Base-by-base conservation (phyloP, 2,888 invertebrate species). In the Busseola fusca region DNA sequence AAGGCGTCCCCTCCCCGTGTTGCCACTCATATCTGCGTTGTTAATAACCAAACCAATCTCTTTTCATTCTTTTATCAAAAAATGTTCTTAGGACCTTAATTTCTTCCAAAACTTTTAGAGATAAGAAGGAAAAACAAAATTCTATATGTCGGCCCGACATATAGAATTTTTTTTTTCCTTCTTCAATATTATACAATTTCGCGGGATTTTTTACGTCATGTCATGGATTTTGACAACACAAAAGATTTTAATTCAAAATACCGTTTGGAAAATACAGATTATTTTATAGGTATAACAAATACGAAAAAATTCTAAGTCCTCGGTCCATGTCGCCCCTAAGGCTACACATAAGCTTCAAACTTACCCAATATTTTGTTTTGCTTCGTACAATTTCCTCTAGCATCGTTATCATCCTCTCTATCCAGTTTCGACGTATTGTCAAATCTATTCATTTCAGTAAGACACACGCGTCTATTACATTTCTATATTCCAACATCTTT, bases 311-410 rank as follows among this genome's bases (percentile, higher is more conserved):
- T 42, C 21, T 1, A 9, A 21, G 9, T 48, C 48, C 21, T 48
- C 9, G 3, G 21, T 21, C 48, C 9, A 9, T 48, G 7, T 21
- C 7, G 9, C 45, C 42, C 7, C 2, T 18, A 6, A 7, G 3
- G 21, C 45, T 21, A n/a, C n/a, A n/a, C n/a, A n/a, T n/a, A n/a
- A n/a, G n/a, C 7, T 34, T 1, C 4, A 30, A 54, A 34, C 92
- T 88, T 83, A 95, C 95, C 95, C 90, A 95, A 87, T 78, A 93
- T 85, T 90, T 94, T 95, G 65, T 89, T 92, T 79, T 92, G 93
- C 69, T 93, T 95, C 2, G 94, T 95, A 82, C 95, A 95, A 76
- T 95, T 94, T 14, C 92, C 93, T 79, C 89, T 91, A 0, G 89
- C 88, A 83, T 88, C 91, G 42, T 89, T 89, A 0, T 92, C 92